phyloP scores from a whole-genome alignment of 2,113 vertebrate species.

The Forbesichthys papilliferus region DNA sequence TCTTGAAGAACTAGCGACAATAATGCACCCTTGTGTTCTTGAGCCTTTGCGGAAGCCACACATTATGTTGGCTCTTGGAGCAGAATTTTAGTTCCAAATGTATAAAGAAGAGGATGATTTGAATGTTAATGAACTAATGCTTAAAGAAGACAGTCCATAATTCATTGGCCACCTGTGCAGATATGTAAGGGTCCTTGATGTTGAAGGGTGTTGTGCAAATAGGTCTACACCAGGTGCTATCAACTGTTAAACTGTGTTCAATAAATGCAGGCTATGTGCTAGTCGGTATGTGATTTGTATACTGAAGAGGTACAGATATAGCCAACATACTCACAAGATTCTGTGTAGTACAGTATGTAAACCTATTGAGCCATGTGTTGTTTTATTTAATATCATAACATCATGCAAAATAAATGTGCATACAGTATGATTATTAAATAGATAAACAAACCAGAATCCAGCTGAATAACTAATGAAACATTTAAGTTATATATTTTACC shows the following conservation, averaged over 20 bases:
- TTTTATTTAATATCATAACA: no score
- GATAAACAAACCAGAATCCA: no score
- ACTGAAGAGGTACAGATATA: no score
- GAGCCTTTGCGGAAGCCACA: slow-evolving; percentile 18
- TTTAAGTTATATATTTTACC: no score
- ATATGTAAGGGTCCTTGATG: slow-evolving; percentile 62
- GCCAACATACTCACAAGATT: no score
- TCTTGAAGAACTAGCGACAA: not conserved
- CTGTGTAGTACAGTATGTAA: no score
- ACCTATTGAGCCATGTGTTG: no score
- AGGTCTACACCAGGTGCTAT: slow-evolving; percentile 67
- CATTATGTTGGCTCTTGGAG: slow-evolving; percentile 11
- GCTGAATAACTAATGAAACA: no score
- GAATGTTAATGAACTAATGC: slow-evolving; percentile 70
- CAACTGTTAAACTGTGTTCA: slow-evolving; percentile 11
- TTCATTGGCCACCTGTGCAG: slow-evolving; percentile 66
- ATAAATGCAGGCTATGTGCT: no score
- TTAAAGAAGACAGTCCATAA: slow-evolving; percentile 58
- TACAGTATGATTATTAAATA: no score
- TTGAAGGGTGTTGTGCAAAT: slow-evolving; percentile 63
- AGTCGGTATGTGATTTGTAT: no score
- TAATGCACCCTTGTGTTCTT: not conserved
- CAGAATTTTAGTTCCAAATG: slow-evolving; percentile 35
- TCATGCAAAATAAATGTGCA: no score
- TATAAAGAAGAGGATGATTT: slow-evolving; percentile 54